phyloP scores from a whole-genome alignment of 2,113 vertebrate genomes.

The Pseudopipra pipra region DNA sequence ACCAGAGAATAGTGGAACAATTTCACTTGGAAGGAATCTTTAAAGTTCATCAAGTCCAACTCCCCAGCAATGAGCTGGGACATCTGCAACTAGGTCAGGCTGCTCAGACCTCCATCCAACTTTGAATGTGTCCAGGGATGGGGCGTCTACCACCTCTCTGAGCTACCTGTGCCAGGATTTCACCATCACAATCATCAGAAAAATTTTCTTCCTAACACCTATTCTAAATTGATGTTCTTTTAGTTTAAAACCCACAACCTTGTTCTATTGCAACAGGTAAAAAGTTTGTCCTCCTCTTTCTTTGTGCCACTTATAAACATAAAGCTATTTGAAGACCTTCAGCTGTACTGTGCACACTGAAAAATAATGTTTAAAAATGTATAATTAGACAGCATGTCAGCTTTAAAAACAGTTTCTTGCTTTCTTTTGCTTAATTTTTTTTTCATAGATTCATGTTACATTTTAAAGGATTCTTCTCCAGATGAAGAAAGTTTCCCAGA shows the following conservation, averaged over 20 bases:
- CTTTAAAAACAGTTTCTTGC: background rate
- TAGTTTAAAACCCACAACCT: background rate
- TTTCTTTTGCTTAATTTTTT: background rate
- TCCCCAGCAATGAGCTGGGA: background rate
- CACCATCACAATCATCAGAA: accelerated
- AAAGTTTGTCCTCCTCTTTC: background rate
- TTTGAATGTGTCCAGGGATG: background rate
- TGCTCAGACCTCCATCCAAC: accelerated
- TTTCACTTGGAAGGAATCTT: background rate
- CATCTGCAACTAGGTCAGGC: no score
- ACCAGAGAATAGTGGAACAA: background rate
- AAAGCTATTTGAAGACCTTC: background rate
- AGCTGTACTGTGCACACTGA: background rate
- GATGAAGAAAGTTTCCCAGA: background rate
- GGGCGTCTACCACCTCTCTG: no score
- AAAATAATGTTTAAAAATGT: background rate
- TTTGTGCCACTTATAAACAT: background rate
- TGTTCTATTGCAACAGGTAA: background rate
- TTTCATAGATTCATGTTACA: background rate
- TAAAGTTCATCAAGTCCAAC: background rate
- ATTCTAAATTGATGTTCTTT: background rate
- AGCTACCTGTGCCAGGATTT: background rate
- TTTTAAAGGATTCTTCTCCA: background rate
- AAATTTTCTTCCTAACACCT: background rate
- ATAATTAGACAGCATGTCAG: background rate